phyloP scores from a whole-genome alignment of 2,888 invertebrate genomes.

The Polymixis flavicincta region DNA sequence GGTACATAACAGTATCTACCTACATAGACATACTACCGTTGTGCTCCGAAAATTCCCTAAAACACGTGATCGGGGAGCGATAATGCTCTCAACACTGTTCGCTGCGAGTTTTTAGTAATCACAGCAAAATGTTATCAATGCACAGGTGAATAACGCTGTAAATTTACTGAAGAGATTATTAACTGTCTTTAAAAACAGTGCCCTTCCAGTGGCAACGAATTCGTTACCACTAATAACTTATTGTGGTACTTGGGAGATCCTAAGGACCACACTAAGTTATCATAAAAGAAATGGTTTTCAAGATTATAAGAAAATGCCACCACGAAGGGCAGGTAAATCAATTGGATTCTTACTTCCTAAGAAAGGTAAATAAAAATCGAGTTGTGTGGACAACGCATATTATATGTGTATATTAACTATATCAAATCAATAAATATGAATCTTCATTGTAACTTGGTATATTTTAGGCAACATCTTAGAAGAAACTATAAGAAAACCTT shows the following conservation, averaged over 20 bases:
- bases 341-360: not conserved
- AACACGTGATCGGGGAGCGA: conserved; percentile 28
- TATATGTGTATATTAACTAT: not conserved
- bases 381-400: not conserved
- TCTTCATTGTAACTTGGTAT: not conserved
- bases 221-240: too few species aligned
- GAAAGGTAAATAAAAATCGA: not conserved
- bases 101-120: conserved; percentile 12
- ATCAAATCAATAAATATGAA: not conserved
- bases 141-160: conserved; percentile 33
- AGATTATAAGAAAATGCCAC: not conserved
- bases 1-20: conserved; percentile 13
- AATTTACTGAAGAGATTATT: conserved; percentile 25
- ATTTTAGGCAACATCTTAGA: not conserved
- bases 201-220: not conserved
- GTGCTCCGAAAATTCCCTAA: conserved; percentile 16
- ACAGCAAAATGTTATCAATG: conserved; percentile 31
- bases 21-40: not conserved
- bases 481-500: conserved; percentile 21
- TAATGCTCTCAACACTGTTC: conserved; percentile 29
- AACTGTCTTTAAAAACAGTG: not conserved
- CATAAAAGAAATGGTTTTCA: not conserved
- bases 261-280: not conserved
- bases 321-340: not conserved
- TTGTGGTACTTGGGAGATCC: not conserved